Percentiles rank a stretch among this genome's conserved stretches.
phyloP scores from a whole-genome alignment of 64 coral and sea anemone species.

The Montipora efflorescens region DNA sequence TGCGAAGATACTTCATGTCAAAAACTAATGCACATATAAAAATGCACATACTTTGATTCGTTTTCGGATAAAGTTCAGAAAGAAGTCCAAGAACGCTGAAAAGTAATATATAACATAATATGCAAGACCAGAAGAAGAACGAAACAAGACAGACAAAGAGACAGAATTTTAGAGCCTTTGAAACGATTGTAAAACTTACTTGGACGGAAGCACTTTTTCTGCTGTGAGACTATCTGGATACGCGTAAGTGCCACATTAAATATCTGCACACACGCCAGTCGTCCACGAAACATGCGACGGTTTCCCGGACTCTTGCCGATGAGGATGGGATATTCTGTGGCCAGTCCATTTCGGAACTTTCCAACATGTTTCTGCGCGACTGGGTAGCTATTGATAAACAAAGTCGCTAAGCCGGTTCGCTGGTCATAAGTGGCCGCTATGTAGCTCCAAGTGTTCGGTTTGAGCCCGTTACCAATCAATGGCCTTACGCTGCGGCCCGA shows the following conservation, averaged over 20 bases:
- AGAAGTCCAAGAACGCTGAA: no score
- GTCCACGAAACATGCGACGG: constrained; percentile 63
- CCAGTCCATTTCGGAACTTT: constrained; percentile 41
- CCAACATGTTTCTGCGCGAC: constrained; percentile 37
- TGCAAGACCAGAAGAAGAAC: background rate
- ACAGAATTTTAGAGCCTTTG: background rate
- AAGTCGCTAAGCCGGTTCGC: constrained; percentile 41
- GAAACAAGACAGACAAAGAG: background rate
- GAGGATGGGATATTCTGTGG: constrained; percentile 54
- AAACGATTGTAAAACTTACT: constrained; percentile 15
- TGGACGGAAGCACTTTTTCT: constrained; percentile 44
- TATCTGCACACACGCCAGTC: constrained; percentile 48
- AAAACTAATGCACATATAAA: no score
- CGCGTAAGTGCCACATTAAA: constrained; percentile 21
- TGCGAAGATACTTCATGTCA: no score
- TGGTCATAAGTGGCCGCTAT: constrained; percentile 29
- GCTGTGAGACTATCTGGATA: background rate
- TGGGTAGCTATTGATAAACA: constrained; percentile 21
- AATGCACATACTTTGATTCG: no score
- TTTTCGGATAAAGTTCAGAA: no score
- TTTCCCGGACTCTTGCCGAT: constrained; percentile 39
- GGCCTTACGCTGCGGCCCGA: background rate
- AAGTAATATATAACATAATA: background rate
- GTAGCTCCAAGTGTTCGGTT: constrained; percentile 43
- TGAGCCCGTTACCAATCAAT: constrained; percentile 27